Conservation (phyloP, 2,888 invertebrate species). For the Xanthia icteritia region DNA sequence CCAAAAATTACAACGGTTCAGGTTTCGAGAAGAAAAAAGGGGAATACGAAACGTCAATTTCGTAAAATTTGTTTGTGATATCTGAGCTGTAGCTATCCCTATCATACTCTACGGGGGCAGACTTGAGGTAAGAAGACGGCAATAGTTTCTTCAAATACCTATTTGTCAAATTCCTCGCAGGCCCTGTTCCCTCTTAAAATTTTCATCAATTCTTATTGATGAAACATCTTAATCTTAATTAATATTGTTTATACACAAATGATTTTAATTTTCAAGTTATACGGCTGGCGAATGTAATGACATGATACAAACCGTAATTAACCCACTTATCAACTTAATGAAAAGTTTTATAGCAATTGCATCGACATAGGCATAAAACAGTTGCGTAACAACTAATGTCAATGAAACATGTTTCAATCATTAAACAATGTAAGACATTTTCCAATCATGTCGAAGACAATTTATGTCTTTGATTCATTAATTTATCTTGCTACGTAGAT, state of each 20-base stretch:
- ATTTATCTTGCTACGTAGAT: slow-evolving; percentile 17
- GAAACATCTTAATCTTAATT: no score
- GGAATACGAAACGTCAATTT: no score
- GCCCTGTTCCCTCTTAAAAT: no score
- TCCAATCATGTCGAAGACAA: slow-evolving; percentile 13
- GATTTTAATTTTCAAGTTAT: background rate
- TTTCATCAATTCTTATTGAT: no score
- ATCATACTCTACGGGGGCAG: no score
- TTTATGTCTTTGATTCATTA: slow-evolving; percentile 26
- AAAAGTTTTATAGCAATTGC: slow-evolving; percentile 32
- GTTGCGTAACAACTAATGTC: background rate
- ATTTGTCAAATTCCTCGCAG: no score
- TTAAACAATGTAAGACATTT: slow-evolving; percentile 15
- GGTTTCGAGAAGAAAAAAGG: no score
- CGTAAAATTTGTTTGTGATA: no score
- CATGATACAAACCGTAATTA: slow-evolving; percentile 7
- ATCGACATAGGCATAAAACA: background rate
- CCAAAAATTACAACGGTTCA: no score
- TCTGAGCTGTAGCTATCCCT: no score
- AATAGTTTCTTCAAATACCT: no score
- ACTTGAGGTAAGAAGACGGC: no score
- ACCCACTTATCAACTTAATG: slow-evolving; percentile 7
- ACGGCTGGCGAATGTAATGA: background rate
- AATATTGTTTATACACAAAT: background rate
- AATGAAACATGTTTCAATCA: slow-evolving; percentile 25